These are phyloP conservation scores for Caenorhabditis sp. DNA, from an alignment of 2,888 invertebrate species.

Conservation along the genomic window DNA sequence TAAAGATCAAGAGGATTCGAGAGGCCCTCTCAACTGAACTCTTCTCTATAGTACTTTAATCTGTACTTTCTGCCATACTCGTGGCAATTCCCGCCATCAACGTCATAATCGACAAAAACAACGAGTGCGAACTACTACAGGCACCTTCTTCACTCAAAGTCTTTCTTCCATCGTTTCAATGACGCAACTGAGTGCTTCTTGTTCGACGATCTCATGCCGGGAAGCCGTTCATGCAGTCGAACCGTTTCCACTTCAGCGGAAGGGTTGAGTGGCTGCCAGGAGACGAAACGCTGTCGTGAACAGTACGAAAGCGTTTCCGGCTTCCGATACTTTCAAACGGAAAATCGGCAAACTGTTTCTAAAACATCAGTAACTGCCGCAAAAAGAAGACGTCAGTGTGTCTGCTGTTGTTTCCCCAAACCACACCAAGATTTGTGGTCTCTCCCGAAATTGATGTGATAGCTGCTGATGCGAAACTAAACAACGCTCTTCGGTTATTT, in stretches of 20 bases:
- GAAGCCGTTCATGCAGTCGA: slow-evolving; percentile 1
- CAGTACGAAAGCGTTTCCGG: slow-evolving; percentile 3
- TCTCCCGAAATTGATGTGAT: slow-evolving; percentile 6
- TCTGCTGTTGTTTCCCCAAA: slow-evolving; percentile 13
- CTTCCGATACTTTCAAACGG: not conserved
- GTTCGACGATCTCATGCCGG: not conserved
- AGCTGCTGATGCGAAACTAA: slow-evolving; percentile 7
- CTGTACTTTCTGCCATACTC: not conserved
- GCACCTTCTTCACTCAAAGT: slow-evolving; percentile 4
- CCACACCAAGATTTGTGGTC: slow-evolving; percentile 24
- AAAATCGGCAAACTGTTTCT: not conserved
- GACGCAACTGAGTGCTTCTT: slow-evolving; percentile 7
- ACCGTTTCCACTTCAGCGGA: slow-evolving; percentile 25
- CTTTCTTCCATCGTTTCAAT: not conserved
- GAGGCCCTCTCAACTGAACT: too few species aligned
- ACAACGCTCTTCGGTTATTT: slow-evolving; percentile 3
- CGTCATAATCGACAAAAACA: slow-evolving; percentile 4
- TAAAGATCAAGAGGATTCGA: slow-evolving; percentile 35
- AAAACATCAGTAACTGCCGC: slow-evolving; percentile 14
- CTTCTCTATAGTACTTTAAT: not conserved
- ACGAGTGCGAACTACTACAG: slow-evolving; percentile 23
- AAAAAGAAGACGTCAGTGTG: slow-evolving; percentile 33
- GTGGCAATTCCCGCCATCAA: not conserved
- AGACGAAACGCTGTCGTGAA: not conserved
- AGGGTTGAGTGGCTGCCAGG: slow-evolving; percentile 13